Evolutionary conservation across 2,797 vertebrate species (phyloP), one percentile per base, ranked within the genome.

Genomic region (Vireo griseus): DNA sequence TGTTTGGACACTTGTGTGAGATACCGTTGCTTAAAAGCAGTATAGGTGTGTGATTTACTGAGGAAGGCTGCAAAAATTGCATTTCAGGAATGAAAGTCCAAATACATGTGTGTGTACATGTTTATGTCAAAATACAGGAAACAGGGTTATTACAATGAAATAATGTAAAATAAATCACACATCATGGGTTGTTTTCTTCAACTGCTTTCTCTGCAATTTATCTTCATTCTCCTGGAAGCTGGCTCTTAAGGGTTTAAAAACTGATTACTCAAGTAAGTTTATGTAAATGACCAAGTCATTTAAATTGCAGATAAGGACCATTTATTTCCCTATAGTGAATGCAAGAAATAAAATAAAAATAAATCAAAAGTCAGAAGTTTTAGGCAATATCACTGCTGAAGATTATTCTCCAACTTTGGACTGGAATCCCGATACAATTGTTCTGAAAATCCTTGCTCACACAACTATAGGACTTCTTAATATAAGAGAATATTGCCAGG

Each of bases 11-110:
- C 4, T 26, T 71, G 5, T 39, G 47, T 80, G 52, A 80, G 35
- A 67, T 6, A 57, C 6, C 0, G 0, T 11, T 67, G 45, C 48
- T 73, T 69, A 91, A 48, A 10, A 52, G 52, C 7, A 1, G 5
- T 13, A 42, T 35, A 77, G 39, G 10, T 42, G 16, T 47, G 37
- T 39, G 48, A 29, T 44, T 72, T 84, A 65, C 29, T 65, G 62
- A 33, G 55, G 68, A 28, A 82, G 47, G 18, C 31, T 55, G 40
- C 10, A 71, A 54, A 63, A 87, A 48, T 8, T 61, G n/a, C 21
- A 82, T 89, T 79, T 82, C 8, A 8, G 33, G 33, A 89, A 62
- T 35, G 39, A 37, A 78, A 91, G 28, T 52, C 51, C 35, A 65
- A 66, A 66, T 84, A 81, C 8, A 8, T 6, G 10, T 25, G 6